Evolutionary conservation across 2,797 vertebrate species (phyloP).

Genomic region (Siniperca obscura): DNA sequence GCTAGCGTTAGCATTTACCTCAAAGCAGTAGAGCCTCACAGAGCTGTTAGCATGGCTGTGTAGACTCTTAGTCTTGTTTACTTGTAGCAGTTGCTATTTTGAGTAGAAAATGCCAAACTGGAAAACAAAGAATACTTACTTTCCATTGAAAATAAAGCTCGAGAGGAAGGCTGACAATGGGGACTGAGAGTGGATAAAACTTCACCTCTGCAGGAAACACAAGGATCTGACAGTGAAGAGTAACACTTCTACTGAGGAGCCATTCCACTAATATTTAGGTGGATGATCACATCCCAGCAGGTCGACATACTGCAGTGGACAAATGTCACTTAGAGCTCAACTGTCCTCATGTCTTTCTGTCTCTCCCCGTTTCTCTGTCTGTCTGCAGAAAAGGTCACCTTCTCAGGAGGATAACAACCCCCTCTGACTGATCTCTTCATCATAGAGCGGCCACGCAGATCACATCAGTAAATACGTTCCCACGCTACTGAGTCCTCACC

Average conservation of each 20-base stretch:
- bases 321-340: conserved; percentile 50
- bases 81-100: background rate
- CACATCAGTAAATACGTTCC: conserved; percentile 43
- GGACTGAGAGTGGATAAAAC: background rate
- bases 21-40: background rate
- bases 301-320: conserved; percentile 23
- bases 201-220: background rate
- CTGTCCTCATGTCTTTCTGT: conserved; percentile 22
- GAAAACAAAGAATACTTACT: background rate
- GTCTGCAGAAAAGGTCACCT: conserved; percentile 83
- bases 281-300: conserved; percentile 47
- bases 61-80: background rate
- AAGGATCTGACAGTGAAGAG: background rate
- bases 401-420: conserved; percentile 65
- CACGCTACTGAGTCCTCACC: conserved; percentile 25
- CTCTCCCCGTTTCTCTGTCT: conserved; percentile 5
- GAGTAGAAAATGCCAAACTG: background rate
- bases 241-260: background rate
- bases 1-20: background rate
- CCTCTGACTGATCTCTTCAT: conserved; percentile 57
- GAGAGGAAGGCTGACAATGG: background rate
- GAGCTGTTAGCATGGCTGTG: background rate
- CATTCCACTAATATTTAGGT: conserved; percentile 21
- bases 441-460: conserved; percentile 48
- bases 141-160: background rate